Conservation (phyloP, 2,113 vertebrate species). For the Phoenicopterus ruber region DNA sequence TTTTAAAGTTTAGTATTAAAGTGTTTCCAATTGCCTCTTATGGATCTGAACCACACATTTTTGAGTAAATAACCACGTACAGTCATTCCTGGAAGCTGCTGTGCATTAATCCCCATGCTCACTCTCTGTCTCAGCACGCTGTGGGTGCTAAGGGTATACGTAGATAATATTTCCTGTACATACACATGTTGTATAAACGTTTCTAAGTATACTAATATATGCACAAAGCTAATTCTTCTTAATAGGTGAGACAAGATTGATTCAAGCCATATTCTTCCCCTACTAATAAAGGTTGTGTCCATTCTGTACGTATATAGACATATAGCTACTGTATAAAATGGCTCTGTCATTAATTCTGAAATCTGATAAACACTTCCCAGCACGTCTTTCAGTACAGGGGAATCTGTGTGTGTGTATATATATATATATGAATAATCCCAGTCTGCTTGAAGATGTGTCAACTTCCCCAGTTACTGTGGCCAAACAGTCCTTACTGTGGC, state of each 20-base stretch:
- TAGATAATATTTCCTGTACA: not conserved
- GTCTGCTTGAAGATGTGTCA: not conserved
- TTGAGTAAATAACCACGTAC: rapidly evolving
- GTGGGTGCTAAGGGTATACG: not conserved
- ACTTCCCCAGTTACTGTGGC: not conserved
- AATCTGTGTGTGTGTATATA: not conserved
- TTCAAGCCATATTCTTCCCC: not conserved
- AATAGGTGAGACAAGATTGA: not conserved
- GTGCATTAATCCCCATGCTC: not conserved
- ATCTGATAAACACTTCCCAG: not conserved
- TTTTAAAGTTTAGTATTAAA: not conserved
- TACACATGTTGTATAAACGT: rapidly evolving
- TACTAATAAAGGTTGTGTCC: not conserved
- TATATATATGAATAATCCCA: not conserved
- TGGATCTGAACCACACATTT: not conserved
- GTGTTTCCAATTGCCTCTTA: not conserved
- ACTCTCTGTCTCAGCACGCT: not conserved
- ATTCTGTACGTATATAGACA: not conserved
- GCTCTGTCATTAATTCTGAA: not conserved
- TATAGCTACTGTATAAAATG: not conserved
- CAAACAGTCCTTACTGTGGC: not conserved
- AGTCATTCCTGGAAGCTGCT: not conserved
- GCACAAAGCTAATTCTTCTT: not conserved
- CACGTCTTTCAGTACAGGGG: not conserved
- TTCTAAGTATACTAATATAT: no score